Conservation (phyloP, 2,113 vertebrate species). For the Rhinopomastus cyanomelas region DNA sequence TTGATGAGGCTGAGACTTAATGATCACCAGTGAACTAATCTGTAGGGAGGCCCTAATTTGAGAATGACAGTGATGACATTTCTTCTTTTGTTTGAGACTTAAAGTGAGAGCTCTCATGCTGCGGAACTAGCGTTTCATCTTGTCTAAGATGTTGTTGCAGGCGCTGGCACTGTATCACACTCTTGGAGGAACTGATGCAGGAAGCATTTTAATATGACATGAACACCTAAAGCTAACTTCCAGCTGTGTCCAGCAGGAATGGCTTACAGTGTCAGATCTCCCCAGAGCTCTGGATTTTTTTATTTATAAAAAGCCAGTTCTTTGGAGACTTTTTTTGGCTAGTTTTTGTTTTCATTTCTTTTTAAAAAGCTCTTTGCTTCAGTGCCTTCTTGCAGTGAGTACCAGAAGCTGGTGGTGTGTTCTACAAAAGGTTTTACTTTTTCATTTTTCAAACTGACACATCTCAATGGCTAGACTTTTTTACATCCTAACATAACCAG, state of each 20-base stretch:
- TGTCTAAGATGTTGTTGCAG: neutral
- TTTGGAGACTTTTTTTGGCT: neutral
- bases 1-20: neutral
- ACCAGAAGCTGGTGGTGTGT: neutral
- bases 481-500: neutral
- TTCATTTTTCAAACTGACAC: neutral
- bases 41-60: neutral
- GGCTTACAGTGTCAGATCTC: neutral
- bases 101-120: neutral
- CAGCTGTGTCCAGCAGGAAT: neutral
- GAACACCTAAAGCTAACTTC: neutral
- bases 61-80: neutral
- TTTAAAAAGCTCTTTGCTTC: neutral
- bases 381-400: neutral
- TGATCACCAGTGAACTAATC: neutral
- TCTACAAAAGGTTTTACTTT: neutral
- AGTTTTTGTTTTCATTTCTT: neutral
- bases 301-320: neutral
- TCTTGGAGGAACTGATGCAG: neutral
- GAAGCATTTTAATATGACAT: neutral
- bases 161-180: fast-evolving
- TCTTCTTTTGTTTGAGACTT: neutral
- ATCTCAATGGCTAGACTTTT: neutral
- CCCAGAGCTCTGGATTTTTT: neutral
- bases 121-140: neutral